A percentile compares a stretch with the other conserved stretches of the same genome.
These are phyloP conservation scores for Orius insidiosus DNA, from an alignment of 1,140 invertebrate species.

Conservation along the genomic window DNA sequence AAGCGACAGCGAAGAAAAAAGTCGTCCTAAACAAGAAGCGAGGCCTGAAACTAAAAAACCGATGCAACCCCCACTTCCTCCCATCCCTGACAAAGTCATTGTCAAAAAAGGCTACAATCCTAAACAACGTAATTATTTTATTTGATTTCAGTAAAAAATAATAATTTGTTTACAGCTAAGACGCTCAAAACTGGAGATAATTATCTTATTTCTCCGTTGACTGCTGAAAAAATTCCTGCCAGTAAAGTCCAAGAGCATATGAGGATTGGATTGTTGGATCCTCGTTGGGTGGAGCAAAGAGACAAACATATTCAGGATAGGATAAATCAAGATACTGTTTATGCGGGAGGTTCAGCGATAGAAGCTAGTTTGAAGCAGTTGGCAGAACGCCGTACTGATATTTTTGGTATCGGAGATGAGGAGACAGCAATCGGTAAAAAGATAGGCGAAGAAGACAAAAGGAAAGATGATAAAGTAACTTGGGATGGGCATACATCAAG, in stretches of 20 bases:
- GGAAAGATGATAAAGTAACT: constrained; percentile 71
- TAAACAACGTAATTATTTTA: constrained; percentile 41
- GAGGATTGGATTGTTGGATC: constrained; percentile 91
- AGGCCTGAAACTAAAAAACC: not conserved
- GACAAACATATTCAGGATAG: constrained; percentile 74
- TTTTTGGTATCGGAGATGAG: constrained; percentile 96
- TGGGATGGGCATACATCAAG: constrained; percentile 98
- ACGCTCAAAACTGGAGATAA: constrained; percentile 43
- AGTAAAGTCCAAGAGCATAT: constrained; percentile 96
- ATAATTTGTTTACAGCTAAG: constrained; percentile 7
- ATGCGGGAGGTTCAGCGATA: constrained; percentile 74
- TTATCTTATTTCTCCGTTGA: constrained; percentile 94
- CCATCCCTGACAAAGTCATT: constrained; percentile 83
- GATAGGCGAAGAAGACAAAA: constrained; percentile 86
- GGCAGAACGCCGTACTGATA: constrained; percentile 97
- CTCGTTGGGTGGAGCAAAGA: constrained; percentile 92
- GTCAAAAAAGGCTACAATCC: constrained; percentile 96
- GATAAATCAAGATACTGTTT: constrained; percentile 69
- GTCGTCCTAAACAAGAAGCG: constrained; percentile 14
- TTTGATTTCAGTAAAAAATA: not conserved
- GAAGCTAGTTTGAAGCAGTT: constrained; percentile 89
- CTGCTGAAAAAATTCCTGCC: constrained; percentile 90
- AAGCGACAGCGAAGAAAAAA: constrained; percentile 36
- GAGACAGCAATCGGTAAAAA: constrained; percentile 99
- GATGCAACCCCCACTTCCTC: constrained; percentile 51